A percentile compares a stretch with the other conserved stretches of the same genome.
phyloP scores from a whole-genome alignment of 2,113 vertebrate species.

The Petroica traversi region DNA sequence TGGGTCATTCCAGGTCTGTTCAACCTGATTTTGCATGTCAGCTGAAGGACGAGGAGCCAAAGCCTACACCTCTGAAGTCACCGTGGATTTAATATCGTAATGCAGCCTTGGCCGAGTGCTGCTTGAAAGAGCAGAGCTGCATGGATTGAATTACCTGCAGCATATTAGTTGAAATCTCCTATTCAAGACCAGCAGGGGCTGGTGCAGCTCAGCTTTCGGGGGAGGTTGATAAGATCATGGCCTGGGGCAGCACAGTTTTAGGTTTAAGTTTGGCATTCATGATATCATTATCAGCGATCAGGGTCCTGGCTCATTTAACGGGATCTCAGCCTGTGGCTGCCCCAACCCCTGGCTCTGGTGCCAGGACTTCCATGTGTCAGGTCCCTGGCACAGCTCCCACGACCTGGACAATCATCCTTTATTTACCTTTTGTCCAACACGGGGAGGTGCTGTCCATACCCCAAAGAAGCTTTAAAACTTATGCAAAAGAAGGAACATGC shows the following conservation, averaged over 20 bases:
- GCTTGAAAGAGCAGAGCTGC: neutral
- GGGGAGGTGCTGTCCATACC: neutral
- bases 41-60: conserved; percentile 30
- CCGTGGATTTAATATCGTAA: conserved; percentile 11
- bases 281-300: neutral
- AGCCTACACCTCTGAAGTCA: conserved; percentile 24
- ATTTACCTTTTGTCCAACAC: accelerated
- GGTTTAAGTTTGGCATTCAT: conserved; percentile 47
- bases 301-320: accelerated
- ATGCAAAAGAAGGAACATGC: accelerated
- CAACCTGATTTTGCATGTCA: conserved; percentile 12
- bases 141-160: conserved; percentile 38
- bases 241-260: neutral
- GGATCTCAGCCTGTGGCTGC: neutral
- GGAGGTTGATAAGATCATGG: neutral
- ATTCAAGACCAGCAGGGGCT: neutral
- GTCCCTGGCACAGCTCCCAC: neutral
- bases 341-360: neutral
- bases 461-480: neutral
- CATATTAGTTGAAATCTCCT: neutral
- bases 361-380: accelerated
- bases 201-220: conserved; percentile 26
- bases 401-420: neutral
- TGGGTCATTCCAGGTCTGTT: conserved; percentile 4
- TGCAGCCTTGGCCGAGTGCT: neutral